Conservation (phyloP, 1,140 invertebrate species). For the Drosophila tani region DNA sequence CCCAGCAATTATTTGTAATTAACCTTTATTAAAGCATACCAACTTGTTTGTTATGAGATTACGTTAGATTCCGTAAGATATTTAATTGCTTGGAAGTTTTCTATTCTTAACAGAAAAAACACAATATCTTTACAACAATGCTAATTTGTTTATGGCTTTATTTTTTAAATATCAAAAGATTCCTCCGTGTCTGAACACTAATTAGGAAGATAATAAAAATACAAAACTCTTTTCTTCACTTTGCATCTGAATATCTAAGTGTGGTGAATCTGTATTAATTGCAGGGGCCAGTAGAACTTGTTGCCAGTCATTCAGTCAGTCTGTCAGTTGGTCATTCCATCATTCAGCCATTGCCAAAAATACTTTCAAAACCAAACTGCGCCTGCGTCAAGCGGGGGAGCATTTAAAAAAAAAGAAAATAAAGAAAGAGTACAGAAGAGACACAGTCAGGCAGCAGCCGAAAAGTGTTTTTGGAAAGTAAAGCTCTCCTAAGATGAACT, state of each 20-base stretch:
- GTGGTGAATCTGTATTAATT: conserved; percentile 66
- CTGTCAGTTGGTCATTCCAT: conserved; percentile 57
- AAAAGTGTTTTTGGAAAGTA: conserved; percentile 24
- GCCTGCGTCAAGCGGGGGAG: conserved; percentile 53
- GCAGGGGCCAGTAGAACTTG: conserved; percentile 64
- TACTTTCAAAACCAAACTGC: conserved; percentile 40
- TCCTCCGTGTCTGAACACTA: conserved; percentile 7
- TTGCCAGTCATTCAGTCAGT: conserved; percentile 56
- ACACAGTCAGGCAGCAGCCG: conserved; percentile 3
- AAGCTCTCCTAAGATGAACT: conserved; percentile 14
- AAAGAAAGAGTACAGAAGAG: conserved; percentile 7
- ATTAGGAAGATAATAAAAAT: conserved; percentile 37
- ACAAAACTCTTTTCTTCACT: conserved; percentile 18
- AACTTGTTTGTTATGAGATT: not conserved
- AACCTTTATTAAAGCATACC: not conserved
- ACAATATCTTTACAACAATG: conserved; percentile 30
- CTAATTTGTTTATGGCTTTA: conserved; percentile 60
- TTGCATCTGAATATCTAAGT: conserved; percentile 4
- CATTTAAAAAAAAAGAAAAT: conserved; percentile 7
- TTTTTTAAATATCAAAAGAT: conserved; percentile 15
- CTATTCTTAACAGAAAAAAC: conserved; percentile 20
- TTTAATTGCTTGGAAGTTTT: conserved; percentile 19
- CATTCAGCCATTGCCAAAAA: conserved; percentile 46
- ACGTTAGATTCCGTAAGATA: not conserved
- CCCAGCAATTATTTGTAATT: conserved; percentile 12